Percentiles rank a stretch among this genome's conserved stretches.
Conservation (phyloP, 2,888 invertebrate genomes). For the Octodonta nipae region DNA sequence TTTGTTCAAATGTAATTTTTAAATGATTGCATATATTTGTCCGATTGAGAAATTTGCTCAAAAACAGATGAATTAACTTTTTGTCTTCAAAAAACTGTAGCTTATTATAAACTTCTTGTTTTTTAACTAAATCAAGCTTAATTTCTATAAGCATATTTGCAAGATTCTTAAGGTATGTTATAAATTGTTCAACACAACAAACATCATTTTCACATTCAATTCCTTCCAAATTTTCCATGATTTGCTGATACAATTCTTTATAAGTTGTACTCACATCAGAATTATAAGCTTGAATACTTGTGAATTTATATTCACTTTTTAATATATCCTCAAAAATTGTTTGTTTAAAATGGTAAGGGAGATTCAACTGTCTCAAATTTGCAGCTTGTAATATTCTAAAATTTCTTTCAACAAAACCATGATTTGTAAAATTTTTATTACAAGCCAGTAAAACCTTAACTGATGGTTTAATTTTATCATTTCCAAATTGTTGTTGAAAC, state of each 20-base stretch:
- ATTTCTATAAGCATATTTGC: not conserved
- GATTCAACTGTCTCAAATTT: no score
- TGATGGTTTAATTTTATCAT: no score
- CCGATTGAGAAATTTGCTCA: constrained; percentile 16
- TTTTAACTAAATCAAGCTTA: not conserved
- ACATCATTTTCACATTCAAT: not conserved
- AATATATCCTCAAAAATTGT: no score
- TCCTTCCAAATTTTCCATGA: constrained; percentile 1
- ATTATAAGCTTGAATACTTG: not conserved
- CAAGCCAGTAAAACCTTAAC: no score
- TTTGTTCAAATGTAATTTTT: constrained; percentile 3
- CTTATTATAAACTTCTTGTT: not conserved
- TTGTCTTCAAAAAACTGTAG: not conserved
- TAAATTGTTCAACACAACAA: not conserved
- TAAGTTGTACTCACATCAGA: not conserved
- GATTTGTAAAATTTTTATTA: no score
- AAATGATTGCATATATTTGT: constrained; percentile 11
- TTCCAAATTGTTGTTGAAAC: no score
- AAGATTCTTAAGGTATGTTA: constrained; percentile 4
- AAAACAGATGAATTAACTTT: constrained; percentile 7
- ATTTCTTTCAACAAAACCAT: no score
- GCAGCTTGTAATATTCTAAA: no score
- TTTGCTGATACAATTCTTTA: not conserved
- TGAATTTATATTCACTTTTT: no score
- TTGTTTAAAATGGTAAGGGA: no score